phyloP scores from a whole-genome alignment of 2,113 vertebrate species.

The Meriones unguiculatus region DNA sequence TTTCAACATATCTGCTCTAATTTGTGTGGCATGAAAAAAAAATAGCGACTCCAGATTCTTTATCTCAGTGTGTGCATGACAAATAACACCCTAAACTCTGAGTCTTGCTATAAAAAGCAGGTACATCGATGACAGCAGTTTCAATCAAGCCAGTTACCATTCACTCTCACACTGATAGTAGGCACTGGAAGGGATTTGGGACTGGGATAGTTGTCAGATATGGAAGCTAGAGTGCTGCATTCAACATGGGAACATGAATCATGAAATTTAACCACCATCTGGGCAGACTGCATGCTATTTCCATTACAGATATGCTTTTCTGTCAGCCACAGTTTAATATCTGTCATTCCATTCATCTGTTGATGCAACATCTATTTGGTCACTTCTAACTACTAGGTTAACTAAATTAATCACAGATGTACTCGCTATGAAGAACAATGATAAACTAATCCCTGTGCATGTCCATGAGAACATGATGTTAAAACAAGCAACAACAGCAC shows the following conservation, averaged over 20 bases:
- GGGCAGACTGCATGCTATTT: neutral
- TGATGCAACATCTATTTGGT: neutral
- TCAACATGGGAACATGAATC: neutral
- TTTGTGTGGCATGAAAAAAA: constrained; percentile 67
- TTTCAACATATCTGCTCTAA: constrained; percentile 73
- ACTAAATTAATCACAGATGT: constrained; percentile 7
- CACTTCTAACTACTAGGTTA: neutral
- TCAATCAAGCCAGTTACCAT: constrained; percentile 33
- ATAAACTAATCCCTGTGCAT: neutral
- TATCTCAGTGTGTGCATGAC: constrained; percentile 56
- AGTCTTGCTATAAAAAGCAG: constrained; percentile 54
- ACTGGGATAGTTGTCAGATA: neutral
- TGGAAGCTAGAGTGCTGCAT: neutral
- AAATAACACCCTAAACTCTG: constrained; percentile 64
- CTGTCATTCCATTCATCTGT: neutral
- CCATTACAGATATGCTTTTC: neutral
- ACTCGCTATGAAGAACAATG: neutral
- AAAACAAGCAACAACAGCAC: neutral
- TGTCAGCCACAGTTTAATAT: neutral
- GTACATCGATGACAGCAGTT: constrained; percentile 31
- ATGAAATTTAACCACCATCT: neutral
- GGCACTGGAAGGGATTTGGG: constrained; percentile 24
- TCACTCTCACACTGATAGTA: constrained; percentile 45
- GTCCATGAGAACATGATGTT: neutral
- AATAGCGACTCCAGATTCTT: constrained; percentile 67